Conservation (phyloP, 2,797 vertebrate genomes). For the Cyclura pinguis region DNA sequence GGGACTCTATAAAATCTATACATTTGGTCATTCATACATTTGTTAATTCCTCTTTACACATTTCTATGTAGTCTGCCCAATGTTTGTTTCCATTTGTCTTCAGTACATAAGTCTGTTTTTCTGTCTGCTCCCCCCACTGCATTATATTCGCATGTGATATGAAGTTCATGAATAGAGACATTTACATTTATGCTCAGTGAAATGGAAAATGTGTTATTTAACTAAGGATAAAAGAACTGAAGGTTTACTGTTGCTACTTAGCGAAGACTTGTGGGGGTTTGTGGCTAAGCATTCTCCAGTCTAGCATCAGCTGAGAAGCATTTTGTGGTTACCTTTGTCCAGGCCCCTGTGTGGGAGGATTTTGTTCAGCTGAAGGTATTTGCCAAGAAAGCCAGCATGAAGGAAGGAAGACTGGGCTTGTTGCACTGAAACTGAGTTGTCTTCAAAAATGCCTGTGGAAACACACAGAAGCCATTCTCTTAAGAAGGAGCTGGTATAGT, state of each 20-base stretch:
- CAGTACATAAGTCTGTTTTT: not conserved
- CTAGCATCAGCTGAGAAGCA: constrained; percentile 22
- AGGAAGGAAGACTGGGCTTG: not conserved
- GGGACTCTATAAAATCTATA: not conserved
- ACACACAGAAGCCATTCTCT: constrained; percentile 3
- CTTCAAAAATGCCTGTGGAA: not conserved
- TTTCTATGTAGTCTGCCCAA: not conserved
- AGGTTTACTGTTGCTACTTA: constrained; percentile 13
- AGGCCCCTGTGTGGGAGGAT: constrained; percentile 17
- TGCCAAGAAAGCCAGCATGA: constrained; percentile 13
- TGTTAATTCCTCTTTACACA: too few relatives aligned
- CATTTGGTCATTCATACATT: not conserved
- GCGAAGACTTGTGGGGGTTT: not conserved
- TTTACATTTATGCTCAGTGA: not conserved
- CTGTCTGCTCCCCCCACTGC: not conserved
- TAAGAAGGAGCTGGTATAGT: constrained; percentile 15
- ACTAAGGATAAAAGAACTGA: constrained; percentile 8
- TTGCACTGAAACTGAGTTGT: constrained; percentile 3
- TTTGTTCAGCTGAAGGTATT: not conserved
- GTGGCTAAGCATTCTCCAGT: constrained; percentile 9
- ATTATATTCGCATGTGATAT: not conserved
- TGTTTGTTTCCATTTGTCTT: not conserved
- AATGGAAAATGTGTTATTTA: not conserved
- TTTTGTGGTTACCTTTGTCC: constrained; percentile 45
- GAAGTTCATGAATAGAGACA: not conserved